Base-by-base conservation (phyloP, 2,113 vertebrate species). In the Neotragus pygmaeus region DNA sequence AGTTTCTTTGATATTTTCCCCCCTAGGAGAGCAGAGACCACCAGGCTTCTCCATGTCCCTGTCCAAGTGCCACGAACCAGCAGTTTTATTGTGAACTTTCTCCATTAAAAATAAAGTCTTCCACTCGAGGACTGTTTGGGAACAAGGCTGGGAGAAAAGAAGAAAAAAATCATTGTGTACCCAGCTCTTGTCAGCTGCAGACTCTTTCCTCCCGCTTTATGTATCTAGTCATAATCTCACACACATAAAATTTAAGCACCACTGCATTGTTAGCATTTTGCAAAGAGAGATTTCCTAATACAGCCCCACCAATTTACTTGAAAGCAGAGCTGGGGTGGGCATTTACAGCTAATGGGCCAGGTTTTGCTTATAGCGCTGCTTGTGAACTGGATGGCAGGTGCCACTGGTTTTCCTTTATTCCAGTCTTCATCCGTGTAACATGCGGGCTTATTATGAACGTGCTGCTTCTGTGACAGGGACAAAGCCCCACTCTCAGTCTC, bases 221-320 rank as follows among this genome's bases (percentile, higher is more conserved):
- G 94, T 97, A 98, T 95, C 97, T 95, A 97, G 97, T 98, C 98
- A 98, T 98, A 98, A 99, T 98, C 97, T 96, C 84, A 77, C 97
- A 98, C 95, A 53, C 95, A 97, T 98, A 98, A 99, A 98, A 98
- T 96, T 88, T 98, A 98, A 99, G 97, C 88, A 96, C 96, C 94
- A 62, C 97, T 97, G 98, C 98, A 97, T 91, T 94, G 98, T 96
- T 98, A 97, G 97, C 98, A 91, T 98, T 98, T 98, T 97, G 97
- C 98, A 98, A 93, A 97, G 96, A 96, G 98, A 86, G 4, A 47
- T 96, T 95, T 96, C 95, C 94, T 97, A 96, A 96, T 93, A 57
- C 91, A 49, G 39, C 95, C 89, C 88, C 97, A 97, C 95, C 97
- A 93, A 97, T 97, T 98, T 96, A 95, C 96, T 98, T 97, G 94